Evolutionary conservation across 1,140 invertebrate species (phyloP), one percentile per base, ranked within the genome.

Genomic region (Eumaeus atala): DNA sequence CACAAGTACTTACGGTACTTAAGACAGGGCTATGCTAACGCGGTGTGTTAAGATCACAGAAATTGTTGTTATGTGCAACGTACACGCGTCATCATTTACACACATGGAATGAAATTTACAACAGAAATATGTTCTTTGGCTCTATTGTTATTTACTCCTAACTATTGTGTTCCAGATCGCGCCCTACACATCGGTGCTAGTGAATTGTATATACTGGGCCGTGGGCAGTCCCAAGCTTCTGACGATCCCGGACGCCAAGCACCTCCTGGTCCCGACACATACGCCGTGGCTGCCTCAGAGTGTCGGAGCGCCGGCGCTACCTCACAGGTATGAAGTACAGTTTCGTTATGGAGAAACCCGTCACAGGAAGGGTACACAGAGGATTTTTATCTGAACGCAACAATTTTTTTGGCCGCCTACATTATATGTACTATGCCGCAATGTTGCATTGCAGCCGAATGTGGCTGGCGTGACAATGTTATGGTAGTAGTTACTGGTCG

Each of bases 171-270:
- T n/a, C 28, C 28, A 96, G 91, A 98, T 99, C 63, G 98, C 98
- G 0, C 97, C 98, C 0, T 99, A 98, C 78, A 97, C 98, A 0
- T 98, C 97, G 0, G 95, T 98, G 0, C 95, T 99, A 49, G 91
- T 99, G 2, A 99, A 99, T 77, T 96, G 98, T 7, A 99, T 99
- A 62, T 99, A 99, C 83, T 99, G 97, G 97, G 97, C 97, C 0
- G 94, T 97, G 0, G 96, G 96, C 72, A 96, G 97, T 48, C 98
- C 98, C 0, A 97, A 98, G 70, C 82, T 99, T 3, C 88, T 99
- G 18, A 98, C 98, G 1, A 98, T 99, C 62, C 98, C 98, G 0
- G 98, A 99, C 86, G 98, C 98, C 0, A 99, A 99, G 85, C 92
- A 94, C 65, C 89, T 99, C 1, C 86, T 99, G 0, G 90, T 94